Evolutionary conservation across 2,888 invertebrate genomes (phyloP), one percentile per base, ranked within the genome.

Genomic region (Melieria picta): DNA sequence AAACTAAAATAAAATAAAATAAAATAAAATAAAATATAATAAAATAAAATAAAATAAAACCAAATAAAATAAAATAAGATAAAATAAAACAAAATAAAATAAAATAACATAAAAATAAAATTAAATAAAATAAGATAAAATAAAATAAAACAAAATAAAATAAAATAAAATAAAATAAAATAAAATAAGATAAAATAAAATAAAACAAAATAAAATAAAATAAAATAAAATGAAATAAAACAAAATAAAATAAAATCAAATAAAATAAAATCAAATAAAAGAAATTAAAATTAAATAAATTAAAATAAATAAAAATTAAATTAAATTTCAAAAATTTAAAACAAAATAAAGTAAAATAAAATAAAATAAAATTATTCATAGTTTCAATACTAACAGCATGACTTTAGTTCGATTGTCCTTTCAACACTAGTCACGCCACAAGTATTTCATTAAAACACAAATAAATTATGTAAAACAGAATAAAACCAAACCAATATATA

Each of bases 221-320:
- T 71, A 73, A 56, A 57, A 50, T 63, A 47, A 65, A n/a, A n/a
- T n/a, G n/a, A n/a, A 67, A 46, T 67, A 58, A 11, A 43, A 58
- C 42, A 5, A 58, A 11, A 58, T 58, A 30, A 56, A 58, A 43
- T 42, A 42, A 9, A 55, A 55, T 52, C 52, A 45, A 46, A 62
- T 4, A 46, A 11, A 11, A 57, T n/a, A n/a, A n/a, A n/a, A n/a
- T n/a, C n/a, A n/a, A n/a, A 57, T n/a, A 57, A 57, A 57, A 57
- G n/a, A n/a, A n/a, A 57, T 11, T 50, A 2, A 50, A 50, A 50
- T 50, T 1, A 50, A 50, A 50, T 50, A 50, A 50, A 50, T 10
- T 2, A 50, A 50, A 50, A 50, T 50, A 50, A 50, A 52, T 10
- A 2, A 30, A 30, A 30, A 30, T 30, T 30, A 3, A 30, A 30